phyloP scores from a whole-genome alignment of 2,888 invertebrate genomes.

The Drosophila anomalipes region DNA sequence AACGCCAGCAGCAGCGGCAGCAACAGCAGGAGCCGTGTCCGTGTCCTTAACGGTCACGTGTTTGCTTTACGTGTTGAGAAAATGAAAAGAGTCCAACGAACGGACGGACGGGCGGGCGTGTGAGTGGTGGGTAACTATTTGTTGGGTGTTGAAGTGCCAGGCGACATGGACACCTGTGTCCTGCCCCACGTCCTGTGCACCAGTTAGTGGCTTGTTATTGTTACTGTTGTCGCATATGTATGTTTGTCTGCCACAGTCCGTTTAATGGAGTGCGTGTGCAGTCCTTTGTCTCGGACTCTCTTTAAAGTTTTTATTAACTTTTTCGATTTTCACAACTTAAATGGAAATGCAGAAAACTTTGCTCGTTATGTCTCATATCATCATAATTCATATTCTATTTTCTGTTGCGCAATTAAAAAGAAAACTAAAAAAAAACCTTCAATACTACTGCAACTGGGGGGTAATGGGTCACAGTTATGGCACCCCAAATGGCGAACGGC shows the following conservation, averaged over 20 bases:
- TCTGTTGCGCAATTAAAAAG: conserved; percentile 40
- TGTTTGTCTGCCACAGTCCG: conserved; percentile 44
- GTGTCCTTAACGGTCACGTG: conserved; percentile 80
- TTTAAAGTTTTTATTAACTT: conserved; percentile 74
- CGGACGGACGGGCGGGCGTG: conserved; percentile 14
- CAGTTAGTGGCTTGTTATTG: conserved; percentile 74
- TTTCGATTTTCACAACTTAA: conserved; percentile 77
- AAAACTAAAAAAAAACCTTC: conserved; percentile 7
- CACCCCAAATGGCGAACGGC: conserved; percentile 63
- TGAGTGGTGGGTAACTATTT: conserved; percentile 20
- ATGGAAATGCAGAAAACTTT: conserved; percentile 72
- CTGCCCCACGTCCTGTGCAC: conserved; percentile 37
- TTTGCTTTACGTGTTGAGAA: conserved; percentile 81
- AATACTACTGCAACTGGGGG: background rate
- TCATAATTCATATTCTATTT: conserved; percentile 76
- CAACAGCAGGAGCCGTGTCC: conserved; percentile 39
- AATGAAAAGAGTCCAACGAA: conserved; percentile 72
- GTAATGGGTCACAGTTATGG: conserved; percentile 31
- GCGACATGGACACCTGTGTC: conserved; percentile 78
- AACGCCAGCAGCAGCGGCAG: conserved; percentile 17
- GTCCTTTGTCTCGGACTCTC: conserved; percentile 34
- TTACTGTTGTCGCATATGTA: conserved; percentile 61
- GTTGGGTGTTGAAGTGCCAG: conserved; percentile 71
- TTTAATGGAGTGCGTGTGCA: conserved; percentile 76
- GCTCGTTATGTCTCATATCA: conserved; percentile 66